Percentiles rank a stretch among this genome's conserved stretches.
These are phyloP conservation scores for Typhlichthys subterraneus DNA, from an alignment of 2,797 vertebrate species.

Conservation along the genomic window DNA sequence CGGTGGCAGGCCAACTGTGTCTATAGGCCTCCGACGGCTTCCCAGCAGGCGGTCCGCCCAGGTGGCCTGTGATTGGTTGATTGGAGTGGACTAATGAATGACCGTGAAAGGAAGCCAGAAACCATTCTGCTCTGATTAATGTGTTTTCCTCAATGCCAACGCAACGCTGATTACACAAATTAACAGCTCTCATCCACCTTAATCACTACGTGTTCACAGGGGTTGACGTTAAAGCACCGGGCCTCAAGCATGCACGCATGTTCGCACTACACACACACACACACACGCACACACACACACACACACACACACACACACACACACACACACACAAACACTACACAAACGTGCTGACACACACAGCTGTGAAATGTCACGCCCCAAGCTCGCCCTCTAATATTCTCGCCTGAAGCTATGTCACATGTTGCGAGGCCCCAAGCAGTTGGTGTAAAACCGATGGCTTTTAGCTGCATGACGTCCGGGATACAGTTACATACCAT, in stretches of 20 bases:
- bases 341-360: conserved; percentile 8
- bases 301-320: neutral
- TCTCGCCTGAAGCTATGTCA: conserved; percentile 48
- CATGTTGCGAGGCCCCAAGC: conserved; percentile 51
- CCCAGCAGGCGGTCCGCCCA: conserved; percentile 25
- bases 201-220: conserved; percentile 68
- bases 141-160: conserved; percentile 75
- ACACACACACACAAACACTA: conserved; percentile 6
- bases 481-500: conserved; percentile 66
- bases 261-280: neutral
- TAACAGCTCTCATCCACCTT: conserved; percentile 66
- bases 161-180: conserved; percentile 76
- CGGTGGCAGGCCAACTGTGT: conserved; percentile 16
- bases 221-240: conserved; percentile 53
- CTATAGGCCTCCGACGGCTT: conserved; percentile 41
- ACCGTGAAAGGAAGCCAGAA: conserved; percentile 49
- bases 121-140: conserved; percentile 72
- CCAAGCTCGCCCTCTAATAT: conserved; percentile 1
- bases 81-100: conserved; percentile 62
- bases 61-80: conserved; percentile 55
- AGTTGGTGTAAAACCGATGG: conserved; percentile 65
- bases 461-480: conserved; percentile 63
- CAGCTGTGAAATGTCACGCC: no score
- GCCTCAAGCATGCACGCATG: conserved; percentile 22
- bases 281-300: no score